A percentile compares a stretch with the other conserved stretches of the same genome.
phyloP scores from a whole-genome alignment of 2,888 invertebrate genomes.

The Mythimna lalbum region DNA sequence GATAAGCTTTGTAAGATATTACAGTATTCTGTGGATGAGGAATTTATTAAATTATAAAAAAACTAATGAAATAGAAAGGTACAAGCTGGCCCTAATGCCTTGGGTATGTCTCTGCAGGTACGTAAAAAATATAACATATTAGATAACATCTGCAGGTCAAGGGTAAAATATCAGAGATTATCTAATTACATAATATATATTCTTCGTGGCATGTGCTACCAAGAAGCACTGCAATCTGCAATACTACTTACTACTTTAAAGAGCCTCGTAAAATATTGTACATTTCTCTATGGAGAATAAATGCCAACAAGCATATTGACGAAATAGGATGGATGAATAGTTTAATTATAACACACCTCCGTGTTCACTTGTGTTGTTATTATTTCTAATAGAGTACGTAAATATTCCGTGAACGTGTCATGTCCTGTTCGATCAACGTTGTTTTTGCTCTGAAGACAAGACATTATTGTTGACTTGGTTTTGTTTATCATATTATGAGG shows the following conservation, averaged over 20 bases:
- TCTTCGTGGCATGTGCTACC: neutral
- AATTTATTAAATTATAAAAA: neutral
- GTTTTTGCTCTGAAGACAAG: conserved; percentile 3
- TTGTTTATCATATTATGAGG: neutral
- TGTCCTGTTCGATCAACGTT: neutral
- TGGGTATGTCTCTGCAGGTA: too few species aligned
- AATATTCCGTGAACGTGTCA: neutral
- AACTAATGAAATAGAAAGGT: too few species aligned
- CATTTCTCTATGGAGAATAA: neutral
- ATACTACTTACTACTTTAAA: neutral
- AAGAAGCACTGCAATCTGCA: neutral
- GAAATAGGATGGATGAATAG: neutral
- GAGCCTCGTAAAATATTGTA: neutral
- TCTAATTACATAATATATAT: too few species aligned
- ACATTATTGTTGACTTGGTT: neutral
- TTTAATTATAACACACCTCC: neutral
- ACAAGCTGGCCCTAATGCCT: too few species aligned
- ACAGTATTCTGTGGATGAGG: neutral
- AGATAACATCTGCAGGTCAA: too few species aligned
- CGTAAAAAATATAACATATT: too few species aligned
- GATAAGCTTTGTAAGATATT: neutral
- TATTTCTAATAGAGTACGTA: neutral
- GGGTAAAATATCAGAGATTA: too few species aligned
- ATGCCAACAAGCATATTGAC: neutral
- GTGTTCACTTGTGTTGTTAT: neutral